Conservation (phyloP, 92 coral and sea anemone species). For the Metridium senile region DNA sequence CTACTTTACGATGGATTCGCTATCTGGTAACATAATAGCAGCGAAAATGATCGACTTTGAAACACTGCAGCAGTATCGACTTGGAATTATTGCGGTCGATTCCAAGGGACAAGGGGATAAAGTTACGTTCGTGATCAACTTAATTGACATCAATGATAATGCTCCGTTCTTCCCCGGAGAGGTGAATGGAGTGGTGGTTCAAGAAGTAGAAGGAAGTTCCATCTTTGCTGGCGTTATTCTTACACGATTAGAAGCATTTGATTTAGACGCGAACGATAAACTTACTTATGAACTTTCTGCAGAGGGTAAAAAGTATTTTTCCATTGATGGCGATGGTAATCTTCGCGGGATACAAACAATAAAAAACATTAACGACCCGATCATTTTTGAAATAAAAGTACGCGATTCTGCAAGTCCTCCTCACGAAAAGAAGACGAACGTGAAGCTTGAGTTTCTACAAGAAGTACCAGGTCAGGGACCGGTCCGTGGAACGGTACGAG, state of each 20-base stretch:
- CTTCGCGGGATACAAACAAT: slow-evolving; percentile 53
- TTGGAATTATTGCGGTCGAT: slow-evolving; percentile 56
- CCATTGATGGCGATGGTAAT: slow-evolving; percentile 57
- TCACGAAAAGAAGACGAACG: slow-evolving; percentile 46
- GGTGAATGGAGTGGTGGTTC: slow-evolving; percentile 30
- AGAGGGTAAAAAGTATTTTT: slow-evolving; percentile 43
- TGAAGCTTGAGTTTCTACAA: slow-evolving; percentile 53
- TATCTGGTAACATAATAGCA: slow-evolving; percentile 64
- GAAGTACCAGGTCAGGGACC: slow-evolving; percentile 48
- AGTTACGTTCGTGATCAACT: slow-evolving; percentile 47
- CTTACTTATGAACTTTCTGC: slow-evolving; percentile 58
- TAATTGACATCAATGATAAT: slow-evolving; percentile 72
- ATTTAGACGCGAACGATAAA: slow-evolving; percentile 54
- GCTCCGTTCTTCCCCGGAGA: slow-evolving; percentile 57
- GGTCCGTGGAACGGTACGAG: slow-evolving; percentile 41
- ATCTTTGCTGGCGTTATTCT: slow-evolving; percentile 51
- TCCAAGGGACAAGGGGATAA: slow-evolving; percentile 57
- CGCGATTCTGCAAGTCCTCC: slow-evolving; percentile 63
- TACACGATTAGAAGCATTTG: slow-evolving; percentile 57
- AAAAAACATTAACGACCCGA: slow-evolving; percentile 34
- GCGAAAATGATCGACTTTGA: slow-evolving; percentile 66
- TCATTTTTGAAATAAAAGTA: slow-evolving; percentile 59
- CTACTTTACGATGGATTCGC: slow-evolving; percentile 58
- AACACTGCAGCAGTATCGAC: slow-evolving; percentile 30
- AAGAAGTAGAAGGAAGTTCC: slow-evolving; percentile 44